phyloP scores from a whole-genome alignment of 2,113 vertebrate species.

The Alectura lathami region DNA sequence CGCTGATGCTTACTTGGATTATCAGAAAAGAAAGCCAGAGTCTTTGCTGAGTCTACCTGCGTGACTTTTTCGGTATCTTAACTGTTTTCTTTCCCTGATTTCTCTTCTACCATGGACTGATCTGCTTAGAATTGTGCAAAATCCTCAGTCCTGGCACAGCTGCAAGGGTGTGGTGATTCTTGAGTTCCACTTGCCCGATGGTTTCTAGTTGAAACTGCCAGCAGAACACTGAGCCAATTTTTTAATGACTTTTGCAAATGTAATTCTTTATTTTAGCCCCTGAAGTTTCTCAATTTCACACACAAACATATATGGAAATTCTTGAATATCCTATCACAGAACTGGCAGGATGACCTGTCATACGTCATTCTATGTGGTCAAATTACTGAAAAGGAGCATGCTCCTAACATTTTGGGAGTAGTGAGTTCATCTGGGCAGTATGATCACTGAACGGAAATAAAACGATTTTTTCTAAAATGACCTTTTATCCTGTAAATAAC shows the following conservation, averaged over 20 bases:
- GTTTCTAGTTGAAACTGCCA: constrained; percentile 9
- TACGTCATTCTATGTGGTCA: not conserved
- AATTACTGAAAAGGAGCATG: not conserved
- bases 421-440: not conserved
- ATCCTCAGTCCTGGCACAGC: not conserved
- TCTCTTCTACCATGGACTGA: not conserved
- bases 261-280: not conserved
- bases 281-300: not conserved
- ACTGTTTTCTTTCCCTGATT: not conserved
- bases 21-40: not conserved
- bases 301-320: not conserved
- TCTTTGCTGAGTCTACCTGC: not conserved
- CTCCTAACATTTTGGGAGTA: not conserved
- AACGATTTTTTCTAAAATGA: not conserved
- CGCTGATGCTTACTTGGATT: not conserved
- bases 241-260: not conserved
- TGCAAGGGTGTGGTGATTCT: not conserved
- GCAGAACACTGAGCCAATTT: not conserved
- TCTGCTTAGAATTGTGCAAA: not conserved
- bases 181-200: not conserved
- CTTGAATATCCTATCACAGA: not conserved
- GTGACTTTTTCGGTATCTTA: not conserved
- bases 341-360: not conserved
- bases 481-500: not conserved
- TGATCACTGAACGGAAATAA: not conserved